Evolutionary conservation across 2,113 vertebrate species (phyloP), one percentile per base, ranked within the genome.

Genomic region (Lophius piscatorius): DNA sequence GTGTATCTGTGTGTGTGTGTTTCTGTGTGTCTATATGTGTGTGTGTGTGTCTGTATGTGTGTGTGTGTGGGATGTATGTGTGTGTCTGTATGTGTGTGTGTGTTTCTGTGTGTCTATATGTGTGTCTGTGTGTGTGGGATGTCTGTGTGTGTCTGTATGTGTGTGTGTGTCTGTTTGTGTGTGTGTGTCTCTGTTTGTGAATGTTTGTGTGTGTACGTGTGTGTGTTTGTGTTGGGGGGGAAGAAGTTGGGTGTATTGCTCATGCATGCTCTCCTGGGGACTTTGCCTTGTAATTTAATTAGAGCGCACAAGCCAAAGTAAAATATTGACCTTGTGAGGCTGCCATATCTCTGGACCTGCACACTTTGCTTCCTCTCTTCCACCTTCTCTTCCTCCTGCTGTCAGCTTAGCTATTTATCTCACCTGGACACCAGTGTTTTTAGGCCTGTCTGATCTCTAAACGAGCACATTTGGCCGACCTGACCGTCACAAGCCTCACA

Each of bases 271-370:
- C 57, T 83, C 58, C 63, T 18, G 68, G 47, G 70, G 63, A 54
- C 50, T 50, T 58, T 68, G 73, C 67, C 57, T 39, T 86, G 76
- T 88, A 81, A 91, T 89, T 89, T 85, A 90, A 89, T 90, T 86
- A 87, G 81, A 28, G 36, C 48, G 23, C 68, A 61, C 76, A 38
- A 76, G 83, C 79, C 84, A 83, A 89, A 90, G 72, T 88, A 84
- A 91, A 90, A 90, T 78, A 87, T 73, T 82, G 83, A 87, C 82
- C 82, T 83, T 87, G 85, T 76, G 80, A 61, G 64, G 62, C 78
- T 78, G 87, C 75, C 75, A 68, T 65, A 76, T 66, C 63, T 78
- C 83, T 67, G 73, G 83, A 84, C 75, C 79, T 85, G 44, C 17
- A 22, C 54, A 38, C 24, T 14, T 61, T 64, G 56, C 67, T 24